Conservation (phyloP, 1,140 invertebrate genomes). For the Stenopsyche tienmushanensis region DNA sequence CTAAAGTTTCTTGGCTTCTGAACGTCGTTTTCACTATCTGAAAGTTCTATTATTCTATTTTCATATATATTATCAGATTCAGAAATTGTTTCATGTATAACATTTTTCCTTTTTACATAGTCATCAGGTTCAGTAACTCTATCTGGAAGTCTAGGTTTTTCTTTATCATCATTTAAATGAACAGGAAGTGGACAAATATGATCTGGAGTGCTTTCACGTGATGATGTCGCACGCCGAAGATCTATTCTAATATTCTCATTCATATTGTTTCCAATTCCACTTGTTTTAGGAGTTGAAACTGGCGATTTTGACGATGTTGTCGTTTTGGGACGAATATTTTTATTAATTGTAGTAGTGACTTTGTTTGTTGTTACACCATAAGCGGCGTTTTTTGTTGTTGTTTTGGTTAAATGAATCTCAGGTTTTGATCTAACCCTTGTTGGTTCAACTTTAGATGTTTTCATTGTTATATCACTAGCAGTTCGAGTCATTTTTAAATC, state of each 20-base stretch:
- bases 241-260: slow-evolving; percentile 61
- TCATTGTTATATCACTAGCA: slow-evolving; percentile 58
- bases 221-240: slow-evolving; percentile 68
- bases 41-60: slow-evolving; percentile 56
- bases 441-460: slow-evolving; percentile 50
- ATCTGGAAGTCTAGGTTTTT: slow-evolving; percentile 67
- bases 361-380: slow-evolving; percentile 44
- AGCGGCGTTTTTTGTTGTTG: slow-evolving; percentile 44
- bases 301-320: neutral
- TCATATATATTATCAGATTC: slow-evolving; percentile 52
- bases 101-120: slow-evolving; percentile 48
- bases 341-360: slow-evolving; percentile 44
- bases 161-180: slow-evolving; percentile 58
- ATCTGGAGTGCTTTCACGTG: slow-evolving; percentile 69
- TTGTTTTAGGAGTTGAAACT: slow-evolving; percentile 43
- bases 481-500: slow-evolving; percentile 57
- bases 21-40: slow-evolving; percentile 52
- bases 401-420: slow-evolving; percentile 53
- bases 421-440: slow-evolving; percentile 52
- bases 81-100: slow-evolving; percentile 49
- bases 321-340: slow-evolving; percentile 18
- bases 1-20: slow-evolving; percentile 46
- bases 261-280: slow-evolving; percentile 44
- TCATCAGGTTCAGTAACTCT: slow-evolving; percentile 71
- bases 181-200: slow-evolving; percentile 64